These are phyloP conservation scores for Drosophila seguyi DNA, from an alignment of 1,140 invertebrate species.

Conservation along the genomic window DNA sequence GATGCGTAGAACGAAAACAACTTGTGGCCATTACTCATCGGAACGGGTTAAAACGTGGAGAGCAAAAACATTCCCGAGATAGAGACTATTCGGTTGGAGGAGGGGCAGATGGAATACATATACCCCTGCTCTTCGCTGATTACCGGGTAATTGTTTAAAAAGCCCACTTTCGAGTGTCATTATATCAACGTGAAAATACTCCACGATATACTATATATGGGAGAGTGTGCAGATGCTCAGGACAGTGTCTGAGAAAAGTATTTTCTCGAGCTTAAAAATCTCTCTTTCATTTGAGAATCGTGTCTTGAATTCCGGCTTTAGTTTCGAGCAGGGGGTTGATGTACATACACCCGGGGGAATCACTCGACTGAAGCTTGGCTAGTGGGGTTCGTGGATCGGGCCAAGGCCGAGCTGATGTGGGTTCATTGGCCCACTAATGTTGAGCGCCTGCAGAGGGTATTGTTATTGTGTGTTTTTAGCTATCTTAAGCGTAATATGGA, in stretches of 20 bases:
- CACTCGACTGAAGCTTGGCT: not conserved
- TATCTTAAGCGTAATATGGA: not conserved
- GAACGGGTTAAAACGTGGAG: not conserved
- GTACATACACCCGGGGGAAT: not conserved
- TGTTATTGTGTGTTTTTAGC: not conserved
- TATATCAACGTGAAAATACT: conserved; percentile 1
- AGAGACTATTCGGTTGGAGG: not conserved
- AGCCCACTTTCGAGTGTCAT: no score
- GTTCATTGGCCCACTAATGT: not conserved
- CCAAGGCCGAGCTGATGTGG: not conserved
- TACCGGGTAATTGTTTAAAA: conserved; percentile 19
- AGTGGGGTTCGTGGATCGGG: not conserved
- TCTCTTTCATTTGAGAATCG: not conserved
- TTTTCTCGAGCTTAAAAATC: not conserved
- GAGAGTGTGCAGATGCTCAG: not conserved
- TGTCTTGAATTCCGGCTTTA: not conserved
- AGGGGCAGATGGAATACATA: not conserved
- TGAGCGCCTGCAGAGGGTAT: no score
- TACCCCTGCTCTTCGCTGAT: conserved; percentile 1
- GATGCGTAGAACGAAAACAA: conserved; percentile 17
- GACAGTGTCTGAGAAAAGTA: not conserved
- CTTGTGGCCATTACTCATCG: conserved; percentile 10
- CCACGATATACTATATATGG: no score
- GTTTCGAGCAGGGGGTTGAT: not conserved
- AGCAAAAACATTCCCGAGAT: not conserved